Base-by-base conservation (phyloP, 1,140 invertebrate species). In the Piezodorus guildinii region DNA sequence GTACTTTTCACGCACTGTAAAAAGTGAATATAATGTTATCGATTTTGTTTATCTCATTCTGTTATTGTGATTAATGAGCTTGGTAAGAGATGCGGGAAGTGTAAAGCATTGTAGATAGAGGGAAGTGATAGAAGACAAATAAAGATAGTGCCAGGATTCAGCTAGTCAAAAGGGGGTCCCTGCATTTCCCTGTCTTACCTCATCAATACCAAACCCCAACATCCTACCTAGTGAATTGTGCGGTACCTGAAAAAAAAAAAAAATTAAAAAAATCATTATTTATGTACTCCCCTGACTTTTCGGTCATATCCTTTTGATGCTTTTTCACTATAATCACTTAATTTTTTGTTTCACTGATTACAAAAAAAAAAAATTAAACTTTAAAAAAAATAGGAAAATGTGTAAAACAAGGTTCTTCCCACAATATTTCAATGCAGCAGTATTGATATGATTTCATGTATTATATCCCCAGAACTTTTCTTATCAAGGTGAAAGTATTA, bases 401-500 rank as follows among this genome's bases (percentile, higher is more conserved):
- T 25, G 15, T 45, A 17, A 52, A 64, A 59, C 2, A 19, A 61
- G 44, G 43, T 23, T 61, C 34, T 61, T 61, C 60, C 30, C 60
- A 60, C 60, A 61, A 39, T 39, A 39, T 27, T 43, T 60, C 17
- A 56, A 23, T 56, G 23, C 14, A 34, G 21, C 60, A 62, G 61
- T 62, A 62, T 62, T 62, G n/a, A 44, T 23, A 39, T 34, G 30
- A 52, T 51, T 62, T 39, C 16, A 39, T 39, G 58, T 60, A 60
- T 60, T 60, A 60, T 44, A 34, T 60, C 30, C 27, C 30, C 27
- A n/a, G 25, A 39, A 39, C 16, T 39, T 30, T 30, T 60, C 39
- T 60, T 44, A 39, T 39, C 49, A 34, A 65, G 23, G 45, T 62
- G 43, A 58, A 54, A 67, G 66, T 65, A 62, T 65, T 62, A 65